These are phyloP conservation scores for Gephyroberyx darwinii DNA, from an alignment of 2,797 vertebrate genomes.

Conservation along the genomic window DNA sequence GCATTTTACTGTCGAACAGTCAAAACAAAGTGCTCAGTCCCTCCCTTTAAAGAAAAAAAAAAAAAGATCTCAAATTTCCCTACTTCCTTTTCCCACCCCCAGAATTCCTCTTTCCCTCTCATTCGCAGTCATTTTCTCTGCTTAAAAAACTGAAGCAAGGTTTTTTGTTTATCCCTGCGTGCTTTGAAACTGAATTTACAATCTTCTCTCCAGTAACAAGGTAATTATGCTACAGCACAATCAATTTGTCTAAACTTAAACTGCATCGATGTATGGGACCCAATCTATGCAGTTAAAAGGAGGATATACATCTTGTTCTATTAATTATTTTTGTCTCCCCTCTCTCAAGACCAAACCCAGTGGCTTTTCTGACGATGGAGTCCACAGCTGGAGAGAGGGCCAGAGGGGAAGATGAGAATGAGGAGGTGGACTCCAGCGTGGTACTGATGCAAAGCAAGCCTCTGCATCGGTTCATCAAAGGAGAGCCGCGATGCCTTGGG, in stretches of 20 bases:
- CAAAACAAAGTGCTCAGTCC: constrained; percentile 21
- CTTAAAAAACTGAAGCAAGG: constrained; percentile 31
- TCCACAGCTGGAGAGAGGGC: constrained; percentile 22
- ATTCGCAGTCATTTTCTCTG: constrained; percentile 10
- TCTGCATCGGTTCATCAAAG: constrained; percentile 70
- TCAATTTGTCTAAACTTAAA: neutral
- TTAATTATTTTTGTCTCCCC: constrained; percentile 17
- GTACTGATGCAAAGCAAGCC: constrained; percentile 60
- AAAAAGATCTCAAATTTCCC: constrained; percentile 46
- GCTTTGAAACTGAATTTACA: neutral
- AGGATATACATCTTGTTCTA: neutral
- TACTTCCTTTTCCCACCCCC: constrained; percentile 54
- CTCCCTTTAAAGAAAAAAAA: constrained; percentile 47
- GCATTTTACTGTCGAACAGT: neutral
- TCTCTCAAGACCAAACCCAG: neutral
- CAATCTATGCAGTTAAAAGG: neutral
- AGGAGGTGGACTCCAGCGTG: neutral
- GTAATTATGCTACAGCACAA: neutral
- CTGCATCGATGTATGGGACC: neutral
- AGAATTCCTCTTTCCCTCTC: constrained; percentile 30
- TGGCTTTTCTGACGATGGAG: constrained; percentile 48
- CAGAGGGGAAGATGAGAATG: neutral
- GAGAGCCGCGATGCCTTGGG: constrained; percentile 66
- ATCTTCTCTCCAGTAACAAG: neutral
- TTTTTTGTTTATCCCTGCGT: neutral